Conservation (phyloP, 2,113 vertebrate species). For the Uria lomvia region DNA sequence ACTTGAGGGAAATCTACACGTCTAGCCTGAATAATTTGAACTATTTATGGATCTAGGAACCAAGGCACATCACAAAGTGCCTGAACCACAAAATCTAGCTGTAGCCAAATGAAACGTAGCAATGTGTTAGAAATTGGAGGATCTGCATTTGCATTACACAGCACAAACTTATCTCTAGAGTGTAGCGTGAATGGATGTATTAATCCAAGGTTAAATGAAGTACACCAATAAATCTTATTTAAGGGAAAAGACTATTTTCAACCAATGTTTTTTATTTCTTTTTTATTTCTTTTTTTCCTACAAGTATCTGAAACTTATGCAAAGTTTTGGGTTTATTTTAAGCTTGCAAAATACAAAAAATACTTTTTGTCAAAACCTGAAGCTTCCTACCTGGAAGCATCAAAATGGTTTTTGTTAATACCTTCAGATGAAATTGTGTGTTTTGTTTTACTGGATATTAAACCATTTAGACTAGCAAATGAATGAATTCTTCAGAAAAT, state of each 20-base stretch:
- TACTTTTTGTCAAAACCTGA: not conserved
- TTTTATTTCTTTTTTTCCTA: not conserved
- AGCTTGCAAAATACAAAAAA: not conserved
- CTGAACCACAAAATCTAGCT: not conserved
- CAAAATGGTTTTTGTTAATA: not conserved
- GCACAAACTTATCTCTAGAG: not conserved
- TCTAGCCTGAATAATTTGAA: not conserved
- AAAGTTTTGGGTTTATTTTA: not conserved
- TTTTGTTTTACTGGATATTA: not conserved
- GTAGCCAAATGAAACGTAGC: not conserved
- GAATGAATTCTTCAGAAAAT: not conserved
- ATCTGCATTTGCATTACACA: not conserved
- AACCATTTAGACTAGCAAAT: not conserved
- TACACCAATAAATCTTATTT: not conserved
- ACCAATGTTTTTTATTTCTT: not conserved
- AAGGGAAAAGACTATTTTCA: not conserved
- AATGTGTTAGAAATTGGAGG: not conserved
- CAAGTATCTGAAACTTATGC: not conserved
- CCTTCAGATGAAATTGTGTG: not conserved
- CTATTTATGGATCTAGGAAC: not conserved
- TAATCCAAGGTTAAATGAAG: not conserved
- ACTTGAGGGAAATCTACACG: not conserved
- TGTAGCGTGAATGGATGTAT: not conserved
- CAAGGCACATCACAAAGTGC: not conserved
- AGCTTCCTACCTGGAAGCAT: not conserved